Conservation (phyloP, 2,797 vertebrate species). For the Sebastes matsubarae region DNA sequence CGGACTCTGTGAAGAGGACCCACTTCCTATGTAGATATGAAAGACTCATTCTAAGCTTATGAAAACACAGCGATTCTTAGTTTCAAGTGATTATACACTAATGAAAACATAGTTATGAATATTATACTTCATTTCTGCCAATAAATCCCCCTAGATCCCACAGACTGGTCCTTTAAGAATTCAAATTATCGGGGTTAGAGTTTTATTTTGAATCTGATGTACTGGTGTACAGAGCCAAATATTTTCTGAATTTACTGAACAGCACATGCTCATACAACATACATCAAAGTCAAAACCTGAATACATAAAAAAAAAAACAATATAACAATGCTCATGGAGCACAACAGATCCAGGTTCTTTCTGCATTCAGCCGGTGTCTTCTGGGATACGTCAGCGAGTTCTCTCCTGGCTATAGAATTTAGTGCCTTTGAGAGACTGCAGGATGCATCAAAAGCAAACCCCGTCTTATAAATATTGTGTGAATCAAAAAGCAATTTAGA, state of each 20-base stretch:
- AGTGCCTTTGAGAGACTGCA: neutral
- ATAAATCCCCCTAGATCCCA: no score
- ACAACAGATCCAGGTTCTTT: neutral
- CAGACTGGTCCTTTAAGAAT: no score
- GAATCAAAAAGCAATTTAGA: conserved; percentile 52
- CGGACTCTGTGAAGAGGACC: neutral
- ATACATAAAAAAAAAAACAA: neutral
- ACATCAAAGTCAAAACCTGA: neutral
- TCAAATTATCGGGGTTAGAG: neutral
- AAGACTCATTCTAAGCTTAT: no score
- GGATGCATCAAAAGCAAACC: conserved; percentile 1
- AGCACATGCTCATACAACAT: neutral
- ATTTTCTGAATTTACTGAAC: neutral
- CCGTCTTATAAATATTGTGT: conserved; percentile 15
- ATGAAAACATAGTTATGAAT: neutral
- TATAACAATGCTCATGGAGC: neutral
- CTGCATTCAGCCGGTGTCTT: neutral
- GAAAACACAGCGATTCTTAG: neutral
- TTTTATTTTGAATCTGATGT: neutral
- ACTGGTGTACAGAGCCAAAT: neutral
- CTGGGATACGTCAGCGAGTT: conserved; percentile 1
- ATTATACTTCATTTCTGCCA: neutral
- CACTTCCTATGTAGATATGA: no score
- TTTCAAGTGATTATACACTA: neutral
- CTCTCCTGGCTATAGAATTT: neutral